phyloP scores from a whole-genome alignment of 2,888 invertebrate genomes.

The Dryococelus australis region DNA sequence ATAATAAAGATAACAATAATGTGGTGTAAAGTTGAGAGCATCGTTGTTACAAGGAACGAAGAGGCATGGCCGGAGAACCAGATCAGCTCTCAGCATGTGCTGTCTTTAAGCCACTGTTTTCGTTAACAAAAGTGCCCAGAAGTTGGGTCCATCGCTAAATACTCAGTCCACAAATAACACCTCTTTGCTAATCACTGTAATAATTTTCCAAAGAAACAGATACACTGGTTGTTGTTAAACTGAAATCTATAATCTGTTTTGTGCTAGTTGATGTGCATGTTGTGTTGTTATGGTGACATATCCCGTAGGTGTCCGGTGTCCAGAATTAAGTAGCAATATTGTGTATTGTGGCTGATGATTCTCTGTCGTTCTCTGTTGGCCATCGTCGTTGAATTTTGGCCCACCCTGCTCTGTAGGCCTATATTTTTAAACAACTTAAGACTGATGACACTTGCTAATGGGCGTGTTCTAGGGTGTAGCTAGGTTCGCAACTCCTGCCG shows the following conservation, averaged over 20 bases:
- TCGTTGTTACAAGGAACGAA: neutral
- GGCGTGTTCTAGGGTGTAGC: neutral
- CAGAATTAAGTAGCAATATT: neutral
- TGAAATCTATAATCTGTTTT: constrained; percentile 46
- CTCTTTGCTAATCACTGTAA: constrained; percentile 26
- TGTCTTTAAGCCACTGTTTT: neutral
- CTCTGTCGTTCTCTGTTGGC: constrained; percentile 11
- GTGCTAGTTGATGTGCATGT: constrained; percentile 36
- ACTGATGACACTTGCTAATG: constrained; percentile 36
- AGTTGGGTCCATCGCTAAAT: constrained; percentile 5
- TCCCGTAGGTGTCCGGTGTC: neutral
- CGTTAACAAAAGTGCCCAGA: neutral
- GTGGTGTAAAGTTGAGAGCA: neutral
- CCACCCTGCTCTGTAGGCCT: constrained; percentile 38
- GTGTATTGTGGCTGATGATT: neutral
- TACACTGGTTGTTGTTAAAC: constrained; percentile 44
- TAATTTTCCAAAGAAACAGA: constrained; percentile 32
- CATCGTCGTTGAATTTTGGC: constrained; percentile 11
- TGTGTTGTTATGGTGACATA: constrained; percentile 16
- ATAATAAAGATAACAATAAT: neutral
- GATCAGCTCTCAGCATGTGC: neutral
- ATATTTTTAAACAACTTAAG: constrained; percentile 42
- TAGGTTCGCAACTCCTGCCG: neutral
- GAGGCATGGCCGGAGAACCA: neutral
- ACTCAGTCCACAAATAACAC: constrained; percentile 19